These are phyloP conservation scores for Machimus rusticus DNA, from an alignment of 2,888 invertebrate genomes.

Conservation along the genomic window DNA sequence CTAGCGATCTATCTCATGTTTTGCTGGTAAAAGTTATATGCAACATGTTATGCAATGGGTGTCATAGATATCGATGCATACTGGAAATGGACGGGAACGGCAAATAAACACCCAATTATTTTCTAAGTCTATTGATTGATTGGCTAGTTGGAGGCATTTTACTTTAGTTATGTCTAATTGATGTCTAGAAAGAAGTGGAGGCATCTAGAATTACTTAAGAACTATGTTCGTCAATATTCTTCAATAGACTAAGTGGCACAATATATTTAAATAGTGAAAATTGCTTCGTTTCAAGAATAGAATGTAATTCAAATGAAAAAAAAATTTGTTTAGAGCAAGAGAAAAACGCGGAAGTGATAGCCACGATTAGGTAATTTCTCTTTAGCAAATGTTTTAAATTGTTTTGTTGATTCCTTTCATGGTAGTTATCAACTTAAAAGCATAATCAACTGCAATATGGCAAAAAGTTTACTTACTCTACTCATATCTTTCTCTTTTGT, in stretches of 20 bases:
- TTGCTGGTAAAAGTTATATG: neutral
- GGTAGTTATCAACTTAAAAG: neutral
- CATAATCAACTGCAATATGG: neutral
- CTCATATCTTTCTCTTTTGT: neutral
- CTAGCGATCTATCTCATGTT: neutral
- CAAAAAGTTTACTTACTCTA: neutral
- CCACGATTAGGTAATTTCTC: neutral
- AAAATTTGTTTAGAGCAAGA: neutral
- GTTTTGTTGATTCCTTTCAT: neutral
- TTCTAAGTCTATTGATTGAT: neutral
- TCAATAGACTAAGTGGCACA: neutral
- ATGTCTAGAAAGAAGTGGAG: neutral
- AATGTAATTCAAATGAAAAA: neutral
- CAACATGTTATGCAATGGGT: neutral
- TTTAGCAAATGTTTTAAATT: neutral
- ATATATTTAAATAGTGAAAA: neutral
- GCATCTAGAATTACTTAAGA: neutral
- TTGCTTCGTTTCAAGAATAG: neutral
- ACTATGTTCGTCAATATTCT: neutral
- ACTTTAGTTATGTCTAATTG: neutral
- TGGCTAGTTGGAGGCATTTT: neutral
- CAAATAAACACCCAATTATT: neutral
- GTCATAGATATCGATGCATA: neutral
- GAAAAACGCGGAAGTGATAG: neutral
- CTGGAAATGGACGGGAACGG: neutral